A percentile compares a stretch with the other conserved stretches of the same genome.
These are phyloP conservation scores for Falco concolor DNA, from an alignment of 2,797 vertebrate genomes.

Conservation along the genomic window DNA sequence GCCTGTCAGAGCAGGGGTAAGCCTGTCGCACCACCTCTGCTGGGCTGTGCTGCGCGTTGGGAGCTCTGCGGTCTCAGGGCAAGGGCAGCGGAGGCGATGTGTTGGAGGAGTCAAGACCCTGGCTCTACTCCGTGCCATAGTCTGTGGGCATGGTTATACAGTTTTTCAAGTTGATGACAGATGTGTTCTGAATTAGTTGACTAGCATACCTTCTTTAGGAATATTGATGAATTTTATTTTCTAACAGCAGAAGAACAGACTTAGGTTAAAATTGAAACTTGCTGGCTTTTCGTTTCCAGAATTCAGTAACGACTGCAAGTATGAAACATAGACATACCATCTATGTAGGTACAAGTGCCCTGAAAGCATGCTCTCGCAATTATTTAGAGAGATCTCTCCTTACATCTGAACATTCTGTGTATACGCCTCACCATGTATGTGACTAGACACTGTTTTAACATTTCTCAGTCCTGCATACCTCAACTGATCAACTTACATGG, in stretches of 20 bases:
- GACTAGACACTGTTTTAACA: background rate
- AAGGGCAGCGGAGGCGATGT: accelerated
- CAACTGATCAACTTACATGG: too few relatives aligned
- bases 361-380: background rate
- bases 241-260: background rate
- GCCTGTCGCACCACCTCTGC: accelerated
- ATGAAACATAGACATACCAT: background rate
- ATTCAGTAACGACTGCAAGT: background rate
- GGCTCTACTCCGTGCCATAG: background rate
- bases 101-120: background rate
- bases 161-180: background rate
- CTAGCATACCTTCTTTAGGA: background rate
- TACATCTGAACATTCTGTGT: background rate
- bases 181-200: background rate
- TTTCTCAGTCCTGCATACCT: background rate
- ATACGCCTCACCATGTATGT: background rate
- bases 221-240: background rate
- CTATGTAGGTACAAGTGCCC: background rate
- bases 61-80: accelerated
- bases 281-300: background rate
- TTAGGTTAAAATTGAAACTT: background rate
- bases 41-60: background rate
- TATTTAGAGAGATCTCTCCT: background rate
- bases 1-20: background rate
- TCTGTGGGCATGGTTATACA: background rate